phyloP scores from a whole-genome alignment of 2,797 vertebrate genomes.

The Coranthus polyacanthus region DNA sequence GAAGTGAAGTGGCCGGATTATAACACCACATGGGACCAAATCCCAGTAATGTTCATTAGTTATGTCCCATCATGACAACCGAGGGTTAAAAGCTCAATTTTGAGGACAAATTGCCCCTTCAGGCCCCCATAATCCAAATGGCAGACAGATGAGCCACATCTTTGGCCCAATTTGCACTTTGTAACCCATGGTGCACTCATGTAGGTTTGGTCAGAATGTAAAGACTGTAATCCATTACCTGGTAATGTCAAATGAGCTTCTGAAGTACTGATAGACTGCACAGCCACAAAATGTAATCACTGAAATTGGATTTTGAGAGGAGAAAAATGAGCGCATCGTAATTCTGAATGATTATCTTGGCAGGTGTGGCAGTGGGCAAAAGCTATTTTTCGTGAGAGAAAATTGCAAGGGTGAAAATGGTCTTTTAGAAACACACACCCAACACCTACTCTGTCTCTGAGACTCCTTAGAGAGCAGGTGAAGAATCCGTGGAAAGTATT shows the following conservation, averaged over 20 bases:
- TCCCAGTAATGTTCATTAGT: slow-evolving; percentile 45
- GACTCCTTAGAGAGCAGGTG: slow-evolving; percentile 43
- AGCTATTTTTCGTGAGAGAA: slow-evolving; percentile 42
- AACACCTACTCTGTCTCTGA: neutral
- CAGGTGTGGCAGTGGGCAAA: slow-evolving; percentile 58
- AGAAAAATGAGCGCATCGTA: slow-evolving; percentile 66
- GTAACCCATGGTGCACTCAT: slow-evolving; percentile 42
- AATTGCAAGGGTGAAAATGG: slow-evolving; percentile 55
- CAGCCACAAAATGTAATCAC: slow-evolving; percentile 68
- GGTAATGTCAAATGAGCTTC: slow-evolving; percentile 62
- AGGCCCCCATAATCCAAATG: slow-evolving; percentile 46
- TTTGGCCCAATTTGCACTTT: slow-evolving; percentile 63
- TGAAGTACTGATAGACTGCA: slow-evolving; percentile 42
- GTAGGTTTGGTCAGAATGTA: slow-evolving; percentile 50
- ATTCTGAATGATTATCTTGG: slow-evolving; percentile 77
- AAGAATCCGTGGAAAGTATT: slow-evolving; percentile 42
- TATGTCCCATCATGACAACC: slow-evolving; percentile 45
- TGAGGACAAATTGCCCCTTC: slow-evolving; percentile 62
- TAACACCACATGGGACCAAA: slow-evolving; percentile 27
- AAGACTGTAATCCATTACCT: slow-evolving; percentile 74
- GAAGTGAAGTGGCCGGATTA: slow-evolving; percentile 24
- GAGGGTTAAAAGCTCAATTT: slow-evolving; percentile 72
- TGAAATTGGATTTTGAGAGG: slow-evolving; percentile 77
- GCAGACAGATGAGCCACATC: slow-evolving; percentile 28
- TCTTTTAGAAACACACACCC: slow-evolving; percentile 29